These are phyloP conservation scores for Gallinago undulata DNA, from an alignment of 2,113 vertebrate species.

Conservation along the genomic window DNA sequence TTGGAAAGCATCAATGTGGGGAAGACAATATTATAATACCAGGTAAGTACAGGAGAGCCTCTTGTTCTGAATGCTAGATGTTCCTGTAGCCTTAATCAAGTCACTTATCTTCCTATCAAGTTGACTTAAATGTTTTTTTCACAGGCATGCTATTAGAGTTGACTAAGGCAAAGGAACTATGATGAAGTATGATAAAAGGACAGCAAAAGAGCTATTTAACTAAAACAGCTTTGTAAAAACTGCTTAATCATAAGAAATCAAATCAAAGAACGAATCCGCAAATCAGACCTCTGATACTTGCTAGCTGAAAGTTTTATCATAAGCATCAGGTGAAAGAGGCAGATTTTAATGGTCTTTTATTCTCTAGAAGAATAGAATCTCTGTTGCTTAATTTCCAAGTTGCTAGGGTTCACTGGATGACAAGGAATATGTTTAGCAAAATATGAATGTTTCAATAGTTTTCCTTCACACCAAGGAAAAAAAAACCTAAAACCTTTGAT, in stretches of 20 bases:
- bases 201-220: background rate
- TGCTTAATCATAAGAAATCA: background rate
- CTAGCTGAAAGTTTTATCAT: background rate
- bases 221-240: background rate
- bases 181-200: background rate
- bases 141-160: background rate
- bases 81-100: background rate
- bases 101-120: background rate
- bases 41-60: background rate
- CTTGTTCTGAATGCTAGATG: background rate
- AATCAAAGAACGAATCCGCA: background rate
- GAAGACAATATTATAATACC: background rate
- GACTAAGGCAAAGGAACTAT: background rate
- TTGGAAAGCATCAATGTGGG: background rate
- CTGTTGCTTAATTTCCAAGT: background rate
- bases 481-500: background rate
- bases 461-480: background rate
- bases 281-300: background rate
- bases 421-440: background rate
- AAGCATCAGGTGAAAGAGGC: background rate
- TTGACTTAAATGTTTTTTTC: background rate
- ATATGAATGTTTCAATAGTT: background rate
- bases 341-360: background rate
- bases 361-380: background rate
- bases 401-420: background rate